These are phyloP conservation scores for Hippocampus comes DNA, from an alignment of 2,113 vertebrate species.

Conservation along the genomic window DNA sequence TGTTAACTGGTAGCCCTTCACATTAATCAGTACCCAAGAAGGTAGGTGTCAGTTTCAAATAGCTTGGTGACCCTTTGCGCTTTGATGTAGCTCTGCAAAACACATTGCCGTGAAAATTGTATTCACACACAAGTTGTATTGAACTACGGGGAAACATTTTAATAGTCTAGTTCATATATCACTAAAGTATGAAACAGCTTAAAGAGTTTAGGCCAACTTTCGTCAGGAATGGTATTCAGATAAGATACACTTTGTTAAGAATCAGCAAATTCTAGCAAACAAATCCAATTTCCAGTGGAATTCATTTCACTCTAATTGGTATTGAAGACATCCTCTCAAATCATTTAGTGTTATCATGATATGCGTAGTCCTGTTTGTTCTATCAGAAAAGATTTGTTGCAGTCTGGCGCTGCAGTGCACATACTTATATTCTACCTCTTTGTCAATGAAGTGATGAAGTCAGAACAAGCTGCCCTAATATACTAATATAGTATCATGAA, in stretches of 20 bases:
- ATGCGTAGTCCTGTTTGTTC: background rate
- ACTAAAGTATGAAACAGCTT: background rate
- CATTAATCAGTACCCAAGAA: too few relatives aligned
- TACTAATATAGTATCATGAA: slow-evolving; percentile 11
- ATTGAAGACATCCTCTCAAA: background rate
- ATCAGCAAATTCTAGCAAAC: too few relatives aligned
- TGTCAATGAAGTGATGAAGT: background rate
- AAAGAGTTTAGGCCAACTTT: background rate
- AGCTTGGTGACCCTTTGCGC: too few relatives aligned
- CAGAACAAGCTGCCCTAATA: background rate
- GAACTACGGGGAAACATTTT: background rate
- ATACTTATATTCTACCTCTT: background rate
- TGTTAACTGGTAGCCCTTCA: too few relatives aligned
- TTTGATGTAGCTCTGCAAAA: background rate
- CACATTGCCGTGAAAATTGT: background rate
- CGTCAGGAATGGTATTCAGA: background rate
- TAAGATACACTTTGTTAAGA: background rate
- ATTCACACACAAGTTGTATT: background rate
- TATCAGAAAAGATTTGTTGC: background rate
- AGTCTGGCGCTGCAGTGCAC: background rate
- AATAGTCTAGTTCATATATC: background rate
- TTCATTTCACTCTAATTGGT: background rate
- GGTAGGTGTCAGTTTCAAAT: too few relatives aligned
- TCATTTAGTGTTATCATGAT: background rate
- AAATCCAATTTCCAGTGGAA: background rate